Evolutionary conservation across 2,113 vertebrate genomes (phyloP).

Genomic region (Odobenus rosmarus): DNA sequence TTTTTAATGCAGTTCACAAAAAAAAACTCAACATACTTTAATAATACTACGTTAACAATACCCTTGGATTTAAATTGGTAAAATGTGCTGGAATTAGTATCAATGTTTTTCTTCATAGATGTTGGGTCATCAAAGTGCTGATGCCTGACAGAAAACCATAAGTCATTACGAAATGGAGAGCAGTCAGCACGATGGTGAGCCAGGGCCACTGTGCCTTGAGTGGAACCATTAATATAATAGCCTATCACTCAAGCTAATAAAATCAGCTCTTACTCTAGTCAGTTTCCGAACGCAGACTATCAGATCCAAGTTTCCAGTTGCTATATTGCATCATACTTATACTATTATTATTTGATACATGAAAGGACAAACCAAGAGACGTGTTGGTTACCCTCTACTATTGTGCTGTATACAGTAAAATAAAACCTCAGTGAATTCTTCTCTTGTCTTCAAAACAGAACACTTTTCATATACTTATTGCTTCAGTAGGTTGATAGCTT

Average conservation of each 20-base stretch:
- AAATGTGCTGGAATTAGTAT: constrained; percentile 39
- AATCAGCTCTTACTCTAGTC: constrained; percentile 70
- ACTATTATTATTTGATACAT: constrained; percentile 4
- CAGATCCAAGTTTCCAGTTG: constrained; percentile 76
- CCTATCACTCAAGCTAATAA: constrained; percentile 81
- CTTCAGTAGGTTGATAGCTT: neutral
- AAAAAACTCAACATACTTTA: constrained; percentile 28
- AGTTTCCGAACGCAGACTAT: constrained; percentile 63
- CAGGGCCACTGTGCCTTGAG: constrained; percentile 53
- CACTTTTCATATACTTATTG: neutral
- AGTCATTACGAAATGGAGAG: constrained; percentile 68
- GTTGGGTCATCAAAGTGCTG: constrained; percentile 71
- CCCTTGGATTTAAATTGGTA: neutral
- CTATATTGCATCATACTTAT: constrained; percentile 59
- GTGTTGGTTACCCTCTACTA: constrained; percentile 44
- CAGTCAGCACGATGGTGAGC: constrained; percentile 25
- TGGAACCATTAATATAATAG: constrained; percentile 74
- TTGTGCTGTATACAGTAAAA: neutral
- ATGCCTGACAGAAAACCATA: constrained; percentile 64
- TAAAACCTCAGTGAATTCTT: constrained; percentile 54
- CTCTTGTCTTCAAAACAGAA: neutral
- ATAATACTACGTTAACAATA: neutral
- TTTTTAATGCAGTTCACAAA: constrained; percentile 48
- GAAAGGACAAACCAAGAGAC: neutral
- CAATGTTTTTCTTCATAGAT: constrained; percentile 28